A percentile compares a stretch with the other conserved stretches of the same genome.
phyloP scores from a whole-genome alignment of 2,888 invertebrate species.

The Clistopyga incitator region DNA sequence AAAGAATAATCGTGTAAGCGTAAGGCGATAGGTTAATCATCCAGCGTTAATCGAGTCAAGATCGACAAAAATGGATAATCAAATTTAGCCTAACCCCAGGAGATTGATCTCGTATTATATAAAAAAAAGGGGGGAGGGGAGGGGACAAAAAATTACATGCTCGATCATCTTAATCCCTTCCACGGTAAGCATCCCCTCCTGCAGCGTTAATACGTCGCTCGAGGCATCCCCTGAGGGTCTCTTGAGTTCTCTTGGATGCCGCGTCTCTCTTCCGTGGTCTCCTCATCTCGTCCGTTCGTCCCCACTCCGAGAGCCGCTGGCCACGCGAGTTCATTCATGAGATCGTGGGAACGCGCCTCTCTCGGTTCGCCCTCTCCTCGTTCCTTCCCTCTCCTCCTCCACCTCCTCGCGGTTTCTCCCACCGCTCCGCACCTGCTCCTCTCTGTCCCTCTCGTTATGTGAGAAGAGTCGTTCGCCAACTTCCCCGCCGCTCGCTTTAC shows the following conservation, averaged over 20 bases:
- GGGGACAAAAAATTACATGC: slow-evolving; percentile 10
- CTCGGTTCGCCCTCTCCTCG: slow-evolving; percentile 77
- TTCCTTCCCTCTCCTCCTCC: slow-evolving; percentile 63
- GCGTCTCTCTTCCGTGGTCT: slow-evolving; percentile 38
- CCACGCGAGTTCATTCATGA: slow-evolving; percentile 85
- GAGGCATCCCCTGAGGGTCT: slow-evolving; percentile 44
- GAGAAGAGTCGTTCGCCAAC: slow-evolving; percentile 67
- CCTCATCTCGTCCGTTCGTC: slow-evolving; percentile 69
- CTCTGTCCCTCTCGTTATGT: slow-evolving; percentile 46
- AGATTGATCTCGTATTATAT: slow-evolving; percentile 7
- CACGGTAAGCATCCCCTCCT: slow-evolving; percentile 17
- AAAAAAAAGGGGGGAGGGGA: slow-evolving; percentile 3
- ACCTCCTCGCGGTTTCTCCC: slow-evolving; percentile 55
- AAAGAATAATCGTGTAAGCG: neutral
- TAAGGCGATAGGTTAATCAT: neutral
- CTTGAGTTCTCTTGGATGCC: slow-evolving; percentile 5
- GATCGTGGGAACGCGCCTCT: slow-evolving; percentile 83
- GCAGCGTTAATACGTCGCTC: slow-evolving; percentile 18
- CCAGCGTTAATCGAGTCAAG: slow-evolving; percentile 6
- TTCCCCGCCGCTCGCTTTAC: slow-evolving; percentile 51
- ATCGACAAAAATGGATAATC: slow-evolving; percentile 3
- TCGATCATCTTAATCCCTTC: slow-evolving; percentile 3
- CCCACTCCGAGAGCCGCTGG: slow-evolving; percentile 72
- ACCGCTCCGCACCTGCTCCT: slow-evolving; percentile 33
- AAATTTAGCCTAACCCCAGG: slow-evolving; percentile 34